Evolutionary conservation across 2,113 vertebrate species (phyloP).

Genomic region (Oreochromis spilurus): DNA sequence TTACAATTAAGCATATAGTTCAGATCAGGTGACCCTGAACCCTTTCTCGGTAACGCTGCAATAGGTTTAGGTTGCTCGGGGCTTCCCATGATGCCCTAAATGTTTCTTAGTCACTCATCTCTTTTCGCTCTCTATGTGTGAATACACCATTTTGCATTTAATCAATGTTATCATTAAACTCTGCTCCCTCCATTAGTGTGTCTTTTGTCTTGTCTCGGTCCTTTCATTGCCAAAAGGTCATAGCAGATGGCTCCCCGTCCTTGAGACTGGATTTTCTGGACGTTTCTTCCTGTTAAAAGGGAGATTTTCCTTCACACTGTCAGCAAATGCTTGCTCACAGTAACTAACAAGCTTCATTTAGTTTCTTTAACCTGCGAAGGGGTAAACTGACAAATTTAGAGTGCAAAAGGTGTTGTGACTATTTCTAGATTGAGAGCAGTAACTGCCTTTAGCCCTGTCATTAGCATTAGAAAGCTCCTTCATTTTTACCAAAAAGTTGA

Average conservation of each 20-base stretch:
- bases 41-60: not conserved
- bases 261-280: not conserved
- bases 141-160: not conserved
- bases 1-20: not conserved
- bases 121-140: not conserved
- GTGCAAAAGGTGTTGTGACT: not conserved
- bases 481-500: not conserved
- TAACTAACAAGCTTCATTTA: not conserved
- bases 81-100: not conserved
- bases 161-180: not conserved
- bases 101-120: accelerated
- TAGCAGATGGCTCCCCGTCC: accelerated
- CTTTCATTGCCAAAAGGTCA: not conserved
- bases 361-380: accelerated
- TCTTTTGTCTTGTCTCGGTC: not conserved
- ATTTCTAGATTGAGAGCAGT: not conserved
- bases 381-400: not conserved
- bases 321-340: not conserved
- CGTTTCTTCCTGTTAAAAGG: not conserved
- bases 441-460: not conserved
- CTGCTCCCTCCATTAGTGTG: not conserved
- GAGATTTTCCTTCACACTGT: not conserved
- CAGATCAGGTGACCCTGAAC: not conserved
- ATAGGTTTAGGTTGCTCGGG: not conserved
- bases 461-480: not conserved